Conservation (phyloP, 2,797 vertebrate genomes). For the Yasuhikotakia modesta region DNA sequence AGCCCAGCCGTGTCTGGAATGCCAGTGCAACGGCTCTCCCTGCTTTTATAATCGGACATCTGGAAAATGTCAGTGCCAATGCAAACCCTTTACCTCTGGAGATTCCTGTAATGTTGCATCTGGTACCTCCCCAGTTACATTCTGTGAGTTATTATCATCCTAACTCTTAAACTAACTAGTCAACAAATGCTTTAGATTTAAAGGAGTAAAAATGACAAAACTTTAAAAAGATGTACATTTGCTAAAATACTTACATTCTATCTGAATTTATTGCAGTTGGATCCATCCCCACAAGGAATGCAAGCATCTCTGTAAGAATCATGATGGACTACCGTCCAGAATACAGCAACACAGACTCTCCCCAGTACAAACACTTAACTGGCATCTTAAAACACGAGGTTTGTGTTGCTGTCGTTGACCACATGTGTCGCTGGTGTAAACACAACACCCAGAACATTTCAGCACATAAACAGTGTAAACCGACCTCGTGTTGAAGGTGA, state of each 20-base stretch:
- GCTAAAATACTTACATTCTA: background rate
- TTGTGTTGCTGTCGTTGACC: background rate
- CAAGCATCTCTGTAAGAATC: slow-evolving; percentile 65
- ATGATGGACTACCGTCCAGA: background rate
- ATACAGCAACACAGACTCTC: slow-evolving; percentile 59
- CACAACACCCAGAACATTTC: too few relatives aligned
- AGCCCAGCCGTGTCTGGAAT: slow-evolving; percentile 51
- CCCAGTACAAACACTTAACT: slow-evolving; percentile 56
- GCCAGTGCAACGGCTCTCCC: slow-evolving; percentile 49
- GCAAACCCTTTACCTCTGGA: slow-evolving; percentile 56
- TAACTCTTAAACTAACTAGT: too few relatives aligned
- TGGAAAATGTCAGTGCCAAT: slow-evolving; percentile 58
- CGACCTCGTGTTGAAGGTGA: too few relatives aligned
- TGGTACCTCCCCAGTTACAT: slow-evolving; percentile 22
- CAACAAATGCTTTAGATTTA: too few relatives aligned
- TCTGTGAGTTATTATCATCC: slow-evolving; percentile 63
- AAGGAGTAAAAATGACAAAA: too few relatives aligned
- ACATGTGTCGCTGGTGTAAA: too few relatives aligned
- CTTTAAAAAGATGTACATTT: too few relatives aligned
- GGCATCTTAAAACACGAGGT: slow-evolving; percentile 60
- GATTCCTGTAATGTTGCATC: slow-evolving; percentile 48
- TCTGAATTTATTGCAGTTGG: slow-evolving; percentile 56
- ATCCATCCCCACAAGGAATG: slow-evolving; percentile 59
- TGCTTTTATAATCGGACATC: slow-evolving; percentile 57
- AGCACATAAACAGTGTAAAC: too few relatives aligned